phyloP scores from a whole-genome alignment of 2,888 invertebrate species.

The Ephialtes manifestator region DNA sequence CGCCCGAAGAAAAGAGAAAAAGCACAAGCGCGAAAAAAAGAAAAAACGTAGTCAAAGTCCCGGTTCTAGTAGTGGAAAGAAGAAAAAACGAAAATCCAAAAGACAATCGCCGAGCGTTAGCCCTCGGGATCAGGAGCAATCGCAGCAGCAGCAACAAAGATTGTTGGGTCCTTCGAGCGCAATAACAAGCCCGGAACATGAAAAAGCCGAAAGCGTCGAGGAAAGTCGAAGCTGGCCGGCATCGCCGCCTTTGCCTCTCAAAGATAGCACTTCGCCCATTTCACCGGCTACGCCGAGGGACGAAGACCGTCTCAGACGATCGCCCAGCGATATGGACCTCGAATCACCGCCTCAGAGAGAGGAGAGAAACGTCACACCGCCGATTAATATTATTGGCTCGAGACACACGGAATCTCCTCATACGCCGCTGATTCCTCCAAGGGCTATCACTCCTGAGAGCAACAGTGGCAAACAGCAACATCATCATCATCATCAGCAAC shows the following conservation, averaged over 20 bases:
- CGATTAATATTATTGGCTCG: constrained; percentile 70
- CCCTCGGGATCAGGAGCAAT: constrained; percentile 81
- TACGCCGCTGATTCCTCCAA: constrained; percentile 89
- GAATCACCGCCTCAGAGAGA: constrained; percentile 79
- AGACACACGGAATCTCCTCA: constrained; percentile 89
- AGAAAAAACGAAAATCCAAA: constrained; percentile 90
- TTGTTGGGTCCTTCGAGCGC: constrained; percentile 52
- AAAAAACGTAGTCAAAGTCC: constrained; percentile 88
- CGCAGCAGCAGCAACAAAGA: constrained; percentile 51
- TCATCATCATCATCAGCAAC: constrained; percentile 47
- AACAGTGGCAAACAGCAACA: constrained; percentile 46
- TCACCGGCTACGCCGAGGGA: constrained; percentile 88
- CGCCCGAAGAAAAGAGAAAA: constrained; percentile 84
- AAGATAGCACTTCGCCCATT: constrained; percentile 88
- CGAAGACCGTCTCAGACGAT: constrained; percentile 80
- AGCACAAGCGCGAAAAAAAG: constrained; percentile 90
- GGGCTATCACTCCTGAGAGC: constrained; percentile 79
- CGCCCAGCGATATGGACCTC: constrained; percentile 83
- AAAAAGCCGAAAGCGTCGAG: constrained; percentile 82
- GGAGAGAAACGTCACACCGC: constrained; percentile 77
- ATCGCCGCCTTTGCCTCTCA: constrained; percentile 86
- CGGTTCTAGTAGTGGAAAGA: constrained; percentile 89
- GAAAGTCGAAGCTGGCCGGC: constrained; percentile 83
- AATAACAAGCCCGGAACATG: constrained; percentile 82
- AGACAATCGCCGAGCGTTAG: constrained; percentile 90